Conservation (phyloP, 2,888 invertebrate species). For the Xestoiulus laeticollis region DNA sequence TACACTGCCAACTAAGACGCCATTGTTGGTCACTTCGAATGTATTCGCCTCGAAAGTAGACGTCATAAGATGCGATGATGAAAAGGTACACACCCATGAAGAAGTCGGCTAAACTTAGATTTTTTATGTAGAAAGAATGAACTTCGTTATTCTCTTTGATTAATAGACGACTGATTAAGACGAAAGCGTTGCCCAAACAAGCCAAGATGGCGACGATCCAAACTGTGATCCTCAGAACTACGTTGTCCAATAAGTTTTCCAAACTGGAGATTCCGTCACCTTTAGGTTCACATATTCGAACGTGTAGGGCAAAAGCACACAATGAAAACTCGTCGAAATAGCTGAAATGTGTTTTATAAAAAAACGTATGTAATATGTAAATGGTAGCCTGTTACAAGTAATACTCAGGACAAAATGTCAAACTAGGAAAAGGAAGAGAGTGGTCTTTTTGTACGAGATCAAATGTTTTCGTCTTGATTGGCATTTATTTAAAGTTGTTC, state of each 20-base stretch:
- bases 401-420: no score
- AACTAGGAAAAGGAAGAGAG: no score
- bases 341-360: conserved; percentile 61
- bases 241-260: conserved; percentile 70
- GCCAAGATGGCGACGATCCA: conserved; percentile 62
- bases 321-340: conserved; percentile 71
- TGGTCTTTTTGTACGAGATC: no score
- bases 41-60: conserved; percentile 69
- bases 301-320: conserved; percentile 69
- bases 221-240: conserved; percentile 68
- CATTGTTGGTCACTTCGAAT: conserved; percentile 70
- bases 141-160: conserved; percentile 62
- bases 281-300: conserved; percentile 70
- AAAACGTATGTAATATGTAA: neutral
- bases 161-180: conserved; percentile 58
- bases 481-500: no score
- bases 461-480: no score
- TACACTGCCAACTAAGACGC: conserved; percentile 70
- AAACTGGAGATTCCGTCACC: conserved; percentile 72
- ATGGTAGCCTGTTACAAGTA: no score
- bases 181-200: conserved; percentile 58
- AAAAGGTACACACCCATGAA: conserved; percentile 73
- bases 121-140: conserved; percentile 72
- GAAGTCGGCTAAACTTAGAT: conserved; percentile 68
- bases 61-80: conserved; percentile 70